These are phyloP conservation scores for Drymodes brunneopygia DNA, from an alignment of 2,113 vertebrate species.

Conservation along the genomic window DNA sequence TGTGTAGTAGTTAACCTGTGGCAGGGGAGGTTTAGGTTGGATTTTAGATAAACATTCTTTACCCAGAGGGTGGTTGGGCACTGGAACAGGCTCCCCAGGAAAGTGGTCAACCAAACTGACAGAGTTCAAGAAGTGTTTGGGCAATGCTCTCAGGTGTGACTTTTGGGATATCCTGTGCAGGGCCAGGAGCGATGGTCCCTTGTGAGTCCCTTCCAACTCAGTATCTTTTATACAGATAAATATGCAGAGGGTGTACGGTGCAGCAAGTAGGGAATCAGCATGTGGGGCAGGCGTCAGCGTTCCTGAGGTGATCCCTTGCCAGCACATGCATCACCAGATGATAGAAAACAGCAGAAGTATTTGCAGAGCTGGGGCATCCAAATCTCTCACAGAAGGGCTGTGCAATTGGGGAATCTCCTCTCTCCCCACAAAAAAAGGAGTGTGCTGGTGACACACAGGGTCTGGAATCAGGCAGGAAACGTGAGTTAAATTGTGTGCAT, in stretches of 20 bases:
- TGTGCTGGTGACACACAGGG: not conserved
- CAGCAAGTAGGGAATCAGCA: not conserved
- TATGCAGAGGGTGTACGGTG: too few species aligned
- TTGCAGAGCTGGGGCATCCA: not conserved
- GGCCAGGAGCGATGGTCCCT: not conserved
- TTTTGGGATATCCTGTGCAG: not conserved
- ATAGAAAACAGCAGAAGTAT: not conserved
- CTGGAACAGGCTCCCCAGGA: not conserved
- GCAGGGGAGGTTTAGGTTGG: not conserved
- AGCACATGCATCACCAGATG: not conserved
- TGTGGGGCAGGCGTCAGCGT: rapidly evolving
- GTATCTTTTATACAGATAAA: not conserved
- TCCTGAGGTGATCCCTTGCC: not conserved
- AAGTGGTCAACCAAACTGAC: not conserved
- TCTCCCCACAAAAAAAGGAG: rapidly evolving
- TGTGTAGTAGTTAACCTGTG: not conserved
- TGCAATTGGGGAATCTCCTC: not conserved
- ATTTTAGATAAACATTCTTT: not conserved
- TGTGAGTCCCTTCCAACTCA: not conserved
- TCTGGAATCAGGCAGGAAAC: not conserved
- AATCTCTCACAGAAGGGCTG: not conserved
- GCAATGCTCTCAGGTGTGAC: not conserved
- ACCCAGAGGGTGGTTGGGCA: not conserved
- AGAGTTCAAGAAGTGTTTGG: not conserved
- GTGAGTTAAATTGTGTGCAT: not conserved